Evolutionary conservation across 2,888 invertebrate species (phyloP).

Genomic region (Hecatera dysodea): DNA sequence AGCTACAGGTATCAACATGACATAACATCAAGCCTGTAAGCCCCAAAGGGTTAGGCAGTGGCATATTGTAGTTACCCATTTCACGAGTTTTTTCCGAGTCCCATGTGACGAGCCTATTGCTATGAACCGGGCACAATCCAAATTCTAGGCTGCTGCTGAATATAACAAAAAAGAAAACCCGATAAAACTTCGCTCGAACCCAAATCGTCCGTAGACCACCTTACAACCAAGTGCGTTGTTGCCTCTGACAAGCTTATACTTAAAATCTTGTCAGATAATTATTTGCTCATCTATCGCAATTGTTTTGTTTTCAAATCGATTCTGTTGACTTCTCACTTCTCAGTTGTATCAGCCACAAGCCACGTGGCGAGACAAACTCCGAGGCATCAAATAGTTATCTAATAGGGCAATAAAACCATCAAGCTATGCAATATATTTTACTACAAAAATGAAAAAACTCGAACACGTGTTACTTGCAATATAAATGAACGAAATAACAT

Average conservation of each 20-base stretch:
- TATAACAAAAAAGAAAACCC: too few relatives aligned
- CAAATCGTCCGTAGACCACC: too few relatives aligned
- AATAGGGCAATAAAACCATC: constrained; percentile 3
- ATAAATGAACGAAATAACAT: background rate
- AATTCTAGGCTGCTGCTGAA: background rate
- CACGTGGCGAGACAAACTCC: too few relatives aligned
- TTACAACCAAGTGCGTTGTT: background rate
- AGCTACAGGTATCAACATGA: background rate
- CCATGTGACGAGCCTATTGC: background rate
- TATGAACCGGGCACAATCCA: background rate
- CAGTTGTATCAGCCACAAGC: background rate
- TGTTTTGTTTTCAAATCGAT: too few relatives aligned
- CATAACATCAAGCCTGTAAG: background rate
- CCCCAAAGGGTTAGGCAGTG: background rate
- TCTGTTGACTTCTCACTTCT: background rate
- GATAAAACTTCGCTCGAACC: too few relatives aligned
- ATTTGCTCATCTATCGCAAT: too few relatives aligned
- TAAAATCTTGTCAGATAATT: too few relatives aligned
- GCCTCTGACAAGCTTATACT: background rate
- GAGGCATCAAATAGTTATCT: background rate
- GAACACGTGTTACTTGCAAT: background rate
- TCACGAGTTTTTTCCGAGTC: background rate
- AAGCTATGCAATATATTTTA: background rate
- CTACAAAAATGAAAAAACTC: background rate
- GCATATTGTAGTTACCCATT: background rate